Percentiles rank a stretch among this genome's conserved stretches.
Conservation (phyloP, 1,140 invertebrate species). For the Galendromus occidentalis region DNA sequence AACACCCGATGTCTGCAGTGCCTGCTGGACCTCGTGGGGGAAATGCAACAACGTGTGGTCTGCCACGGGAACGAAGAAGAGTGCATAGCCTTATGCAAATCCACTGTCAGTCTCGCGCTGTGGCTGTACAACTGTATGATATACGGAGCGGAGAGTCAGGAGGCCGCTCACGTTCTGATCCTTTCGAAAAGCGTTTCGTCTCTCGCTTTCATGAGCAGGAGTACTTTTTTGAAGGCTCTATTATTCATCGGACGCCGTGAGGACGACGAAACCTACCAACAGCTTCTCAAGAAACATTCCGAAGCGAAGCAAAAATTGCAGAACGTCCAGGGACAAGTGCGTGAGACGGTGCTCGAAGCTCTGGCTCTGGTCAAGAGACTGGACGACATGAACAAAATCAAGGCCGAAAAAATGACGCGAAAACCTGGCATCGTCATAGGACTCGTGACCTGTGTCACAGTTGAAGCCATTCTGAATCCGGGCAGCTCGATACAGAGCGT, state of each 20-base stretch:
- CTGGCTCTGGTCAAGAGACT: conserved; percentile 16
- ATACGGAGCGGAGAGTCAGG: conserved; percentile 24
- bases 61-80: conserved; percentile 27
- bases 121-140: conserved; percentile 26
- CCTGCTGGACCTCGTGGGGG: conserved; percentile 58
- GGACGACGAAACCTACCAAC: conserved; percentile 24
- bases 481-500: conserved; percentile 56
- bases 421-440: conserved; percentile 1
- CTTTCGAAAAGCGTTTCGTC: conserved; percentile 27
- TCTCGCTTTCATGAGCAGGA: conserved; percentile 25
- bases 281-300: conserved; percentile 18
- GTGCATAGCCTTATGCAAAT: conserved; percentile 25
- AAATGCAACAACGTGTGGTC: conserved; percentile 21
- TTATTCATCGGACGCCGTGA: conserved; percentile 30
- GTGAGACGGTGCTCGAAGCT: conserved; percentile 19
- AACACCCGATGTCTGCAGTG: conserved; percentile 71
- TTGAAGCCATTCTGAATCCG: conserved; percentile 49
- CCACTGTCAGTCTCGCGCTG: conserved; percentile 25
- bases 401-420: conserved; percentile 4
- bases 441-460: conserved; percentile 15
- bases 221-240: conserved; percentile 27
- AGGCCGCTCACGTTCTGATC: conserved; percentile 21
- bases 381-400: conserved; percentile 15
- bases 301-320: conserved; percentile 19
- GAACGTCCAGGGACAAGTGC: conserved; percentile 16